phyloP scores from a whole-genome alignment of 2,113 vertebrate species.

The Gadus chalcogrammus region DNA sequence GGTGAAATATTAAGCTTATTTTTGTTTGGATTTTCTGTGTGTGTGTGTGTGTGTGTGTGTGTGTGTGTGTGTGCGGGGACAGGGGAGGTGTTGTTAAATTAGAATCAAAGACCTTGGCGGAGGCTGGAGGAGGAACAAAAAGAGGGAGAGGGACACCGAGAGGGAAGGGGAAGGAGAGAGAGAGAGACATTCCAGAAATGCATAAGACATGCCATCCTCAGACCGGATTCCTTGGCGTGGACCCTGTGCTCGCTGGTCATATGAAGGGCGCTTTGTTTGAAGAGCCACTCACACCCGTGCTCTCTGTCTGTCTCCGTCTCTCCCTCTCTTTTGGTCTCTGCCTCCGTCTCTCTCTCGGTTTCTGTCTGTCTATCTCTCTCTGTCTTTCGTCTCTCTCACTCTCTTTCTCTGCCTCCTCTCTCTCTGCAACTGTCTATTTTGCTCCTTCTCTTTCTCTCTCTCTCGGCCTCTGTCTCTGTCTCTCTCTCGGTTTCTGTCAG shows the following conservation, averaged over 20 bases:
- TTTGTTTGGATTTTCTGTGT: background rate
- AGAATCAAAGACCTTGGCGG: slow-evolving; percentile 33
- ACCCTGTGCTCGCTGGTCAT: slow-evolving; percentile 43
- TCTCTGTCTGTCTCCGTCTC: background rate
- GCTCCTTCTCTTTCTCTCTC: background rate
- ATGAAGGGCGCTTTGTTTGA: slow-evolving; percentile 71
- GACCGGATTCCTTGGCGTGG: slow-evolving; percentile 64
- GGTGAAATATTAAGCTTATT: slow-evolving; percentile 35
- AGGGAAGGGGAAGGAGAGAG: background rate
- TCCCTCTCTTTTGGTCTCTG: too few species aligned
- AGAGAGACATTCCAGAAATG: too few species aligned
- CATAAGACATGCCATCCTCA: slow-evolving; percentile 20
- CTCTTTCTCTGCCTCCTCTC: too few species aligned
- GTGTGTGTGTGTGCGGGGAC: too few species aligned
- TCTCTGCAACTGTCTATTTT: slow-evolving; percentile 6
- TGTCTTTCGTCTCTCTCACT: too few species aligned
- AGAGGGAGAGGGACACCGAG: background rate
- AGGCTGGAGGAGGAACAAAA: background rate
- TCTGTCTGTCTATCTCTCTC: too few species aligned
- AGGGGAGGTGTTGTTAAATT: slow-evolving; percentile 23
- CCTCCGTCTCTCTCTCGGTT: too few species aligned
- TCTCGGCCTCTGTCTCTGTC: slow-evolving; percentile 6
- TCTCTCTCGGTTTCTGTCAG: background rate
- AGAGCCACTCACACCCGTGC: background rate
- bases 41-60: too few species aligned